Evolutionary conservation across 2,113 vertebrate genomes (phyloP).

Genomic region (Ptilorrhoa leucosticta): DNA sequence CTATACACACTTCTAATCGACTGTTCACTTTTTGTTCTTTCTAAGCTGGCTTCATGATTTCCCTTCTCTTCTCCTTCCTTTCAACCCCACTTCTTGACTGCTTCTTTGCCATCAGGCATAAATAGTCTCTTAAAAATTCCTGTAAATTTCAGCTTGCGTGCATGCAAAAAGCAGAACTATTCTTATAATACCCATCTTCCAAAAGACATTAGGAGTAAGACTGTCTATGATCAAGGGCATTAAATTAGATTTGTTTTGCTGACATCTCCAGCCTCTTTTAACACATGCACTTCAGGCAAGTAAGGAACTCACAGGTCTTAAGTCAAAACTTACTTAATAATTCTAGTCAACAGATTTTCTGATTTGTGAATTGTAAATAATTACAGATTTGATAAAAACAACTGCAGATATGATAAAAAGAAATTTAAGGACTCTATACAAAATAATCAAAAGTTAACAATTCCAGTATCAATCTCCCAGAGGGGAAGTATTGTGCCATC

Average conservation of each 20-base stretch:
- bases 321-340: not conserved
- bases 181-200: not conserved
- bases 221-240: not conserved
- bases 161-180: not conserved
- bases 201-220: not conserved
- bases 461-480: not conserved
- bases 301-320: not conserved
- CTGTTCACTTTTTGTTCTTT: not conserved
- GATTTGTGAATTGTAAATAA: not conserved
- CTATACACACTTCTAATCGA: rapidly evolving
- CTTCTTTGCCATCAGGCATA: not conserved
- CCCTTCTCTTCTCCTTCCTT: not conserved
- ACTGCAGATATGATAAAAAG: not conserved
- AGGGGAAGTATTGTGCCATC: not conserved
- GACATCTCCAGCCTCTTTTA: not conserved
- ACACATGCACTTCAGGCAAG: not conserved
- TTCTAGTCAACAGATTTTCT: not conserved
- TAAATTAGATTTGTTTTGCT: not conserved
- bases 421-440: not conserved
- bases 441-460: not conserved
- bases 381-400: not conserved
- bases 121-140: not conserved
- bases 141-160: not conserved
- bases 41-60: not conserved
- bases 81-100: not conserved